Base-by-base conservation (phyloP, 35 echinoderm and acorn worm genomes). In the Strongylocentrotus purpuratus region DNA sequence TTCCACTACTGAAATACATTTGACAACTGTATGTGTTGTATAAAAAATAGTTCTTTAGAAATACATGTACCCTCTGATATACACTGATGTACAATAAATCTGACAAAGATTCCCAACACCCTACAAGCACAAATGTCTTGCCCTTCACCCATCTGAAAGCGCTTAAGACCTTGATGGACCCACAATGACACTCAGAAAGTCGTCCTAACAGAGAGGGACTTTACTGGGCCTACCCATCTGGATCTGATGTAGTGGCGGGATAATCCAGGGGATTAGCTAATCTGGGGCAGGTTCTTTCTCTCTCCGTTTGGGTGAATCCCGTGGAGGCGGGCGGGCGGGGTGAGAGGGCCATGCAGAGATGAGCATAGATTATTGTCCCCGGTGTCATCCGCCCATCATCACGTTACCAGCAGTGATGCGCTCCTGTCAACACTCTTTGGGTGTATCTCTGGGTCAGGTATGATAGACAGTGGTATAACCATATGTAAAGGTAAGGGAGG, bases 251-350 rank as follows among this genome's bases (percentile, higher is more conserved):
- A 20, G 33, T 89, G 87, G 87, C 12, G 87, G 87, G 87, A 89
- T 89, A 89, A 89, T 89, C 87, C 87, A 13, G 33, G 33, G 87
- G 87, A 89, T 89, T 89, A 89, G 87, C 31, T 45, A 89, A 89
- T 89, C 87, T 89, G 45, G 87, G 87, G 12, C 87, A 89, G 32
- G 87, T 45, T 89, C 20, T 89, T 89, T 89, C 87, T 89, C 87
- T 89, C 33, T 15, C 7, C 87, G 41, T 89, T 89, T 89, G 87
- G 87, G 87, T 31, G 33, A 89, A 89, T 89, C 87, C 33, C 32
- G 14, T 5, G 33, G 45, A 89, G 33, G 87, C 33, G 86, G 33
- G 7, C 86, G 86, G 86, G 20, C 33, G 87, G 87, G 87, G 87
- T 46, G 45, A 33, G 87, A 46, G 87, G 87, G 65, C 20, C 7